phyloP scores from a whole-genome alignment of 1,140 invertebrate genomes.

The Nilaparvata lugens region DNA sequence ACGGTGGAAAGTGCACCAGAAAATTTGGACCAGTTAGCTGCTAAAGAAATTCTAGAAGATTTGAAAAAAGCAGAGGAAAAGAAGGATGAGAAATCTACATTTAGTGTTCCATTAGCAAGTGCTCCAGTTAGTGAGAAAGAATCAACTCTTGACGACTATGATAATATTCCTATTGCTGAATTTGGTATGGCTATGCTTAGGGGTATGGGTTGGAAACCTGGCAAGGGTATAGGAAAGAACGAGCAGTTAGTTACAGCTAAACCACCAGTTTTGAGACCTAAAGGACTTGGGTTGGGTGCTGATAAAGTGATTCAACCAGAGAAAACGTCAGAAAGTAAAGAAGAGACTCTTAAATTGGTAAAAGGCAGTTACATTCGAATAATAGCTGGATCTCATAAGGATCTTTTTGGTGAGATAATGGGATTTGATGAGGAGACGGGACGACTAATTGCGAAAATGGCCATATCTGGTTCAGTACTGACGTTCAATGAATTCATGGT shows the following conservation, averaged over 20 bases:
- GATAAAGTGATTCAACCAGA: conserved; percentile 49
- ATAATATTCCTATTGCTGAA: conserved; percentile 73
- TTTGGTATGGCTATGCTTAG: conserved; percentile 87
- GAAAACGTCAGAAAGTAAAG: conserved; percentile 39
- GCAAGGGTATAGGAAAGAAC: conserved; percentile 53
- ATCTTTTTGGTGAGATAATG: conserved; percentile 71
- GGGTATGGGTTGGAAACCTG: conserved; percentile 89
- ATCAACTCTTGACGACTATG: conserved; percentile 81
- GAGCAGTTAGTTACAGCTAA: conserved; percentile 37
- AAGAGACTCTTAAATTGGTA: conserved; percentile 51
- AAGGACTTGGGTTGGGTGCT: conserved; percentile 86
- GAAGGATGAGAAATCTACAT: conserved; percentile 30
- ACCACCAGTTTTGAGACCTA: conserved; percentile 61
- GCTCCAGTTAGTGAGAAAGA: conserved; percentile 46
- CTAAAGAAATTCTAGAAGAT: conserved; percentile 46
- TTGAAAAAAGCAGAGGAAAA: conserved; percentile 29
- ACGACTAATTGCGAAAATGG: conserved; percentile 67
- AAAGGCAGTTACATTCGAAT: conserved; percentile 63
- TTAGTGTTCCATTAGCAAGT: conserved; percentile 43
- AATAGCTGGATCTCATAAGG: conserved; percentile 57
- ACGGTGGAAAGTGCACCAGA: conserved; percentile 27
- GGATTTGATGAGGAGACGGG: conserved; percentile 79
- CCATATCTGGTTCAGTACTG: conserved; percentile 55
- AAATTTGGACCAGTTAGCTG: conserved; percentile 41
- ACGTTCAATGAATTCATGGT: conserved; percentile 70